These are phyloP conservation scores for Eidolon dupreanum DNA, from an alignment of 2,797 vertebrate species.

Conservation along the genomic window DNA sequence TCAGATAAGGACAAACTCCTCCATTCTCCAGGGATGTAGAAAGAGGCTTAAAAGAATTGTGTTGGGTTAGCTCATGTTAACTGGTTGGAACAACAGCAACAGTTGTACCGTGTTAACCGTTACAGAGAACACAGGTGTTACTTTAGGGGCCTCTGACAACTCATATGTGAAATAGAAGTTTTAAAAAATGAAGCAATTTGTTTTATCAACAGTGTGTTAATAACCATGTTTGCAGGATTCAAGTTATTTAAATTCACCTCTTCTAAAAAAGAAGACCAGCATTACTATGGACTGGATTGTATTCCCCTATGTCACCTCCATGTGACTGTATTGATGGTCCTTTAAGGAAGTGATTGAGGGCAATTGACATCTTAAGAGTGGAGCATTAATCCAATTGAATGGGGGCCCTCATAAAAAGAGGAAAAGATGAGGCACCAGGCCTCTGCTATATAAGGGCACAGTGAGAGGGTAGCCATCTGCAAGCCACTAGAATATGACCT, in stretches of 20 bases:
- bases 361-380: background rate
- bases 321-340: background rate
- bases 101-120: background rate
- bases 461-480: background rate
- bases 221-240: background rate
- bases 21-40: background rate
- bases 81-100: background rate
- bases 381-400: background rate
- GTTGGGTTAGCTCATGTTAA: background rate
- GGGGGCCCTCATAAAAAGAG: background rate
- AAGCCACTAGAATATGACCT: background rate
- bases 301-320: background rate
- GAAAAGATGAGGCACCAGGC: accelerated
- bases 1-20: background rate
- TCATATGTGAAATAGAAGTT: background rate
- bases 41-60: background rate
- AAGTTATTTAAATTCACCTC: background rate
- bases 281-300: background rate
- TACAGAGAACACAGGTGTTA: background rate
- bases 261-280: background rate
- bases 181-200: background rate
- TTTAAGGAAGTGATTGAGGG: background rate
- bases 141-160: background rate
- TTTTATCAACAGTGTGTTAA: background rate
- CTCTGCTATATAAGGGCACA: no score